Conservation (phyloP, 2,797 vertebrate species). For the Anas capensis region DNA sequence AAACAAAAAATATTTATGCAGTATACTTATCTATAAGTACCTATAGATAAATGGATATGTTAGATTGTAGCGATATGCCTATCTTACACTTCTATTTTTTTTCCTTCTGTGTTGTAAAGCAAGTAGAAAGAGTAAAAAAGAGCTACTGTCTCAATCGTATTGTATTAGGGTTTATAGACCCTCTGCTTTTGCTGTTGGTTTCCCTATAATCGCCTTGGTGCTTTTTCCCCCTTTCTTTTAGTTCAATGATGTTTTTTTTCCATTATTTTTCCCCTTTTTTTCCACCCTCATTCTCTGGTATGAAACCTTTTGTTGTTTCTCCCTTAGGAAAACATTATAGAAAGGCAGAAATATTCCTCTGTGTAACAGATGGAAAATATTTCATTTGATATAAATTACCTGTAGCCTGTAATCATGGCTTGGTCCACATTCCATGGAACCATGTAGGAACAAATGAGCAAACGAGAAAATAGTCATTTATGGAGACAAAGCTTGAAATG, state of each 20-base stretch:
- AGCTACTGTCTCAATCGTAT: neutral
- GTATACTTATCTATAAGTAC: neutral
- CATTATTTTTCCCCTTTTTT: constrained; percentile 31
- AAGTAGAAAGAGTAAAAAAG: neutral
- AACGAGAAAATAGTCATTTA: neutral
- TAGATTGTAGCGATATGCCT: neutral
- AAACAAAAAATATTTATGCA: neutral
- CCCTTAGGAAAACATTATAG: constrained; percentile 24
- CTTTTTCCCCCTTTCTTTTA: neutral
- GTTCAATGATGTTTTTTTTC: constrained; percentile 41
- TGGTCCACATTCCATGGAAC: neutral
- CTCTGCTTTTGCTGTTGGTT: constrained; percentile 34
- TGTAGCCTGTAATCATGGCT: constrained; percentile 4
- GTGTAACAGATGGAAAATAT: constrained; percentile 37
- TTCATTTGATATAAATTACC: constrained; percentile 45
- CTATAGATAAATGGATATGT: neutral
- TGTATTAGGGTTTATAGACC: neutral
- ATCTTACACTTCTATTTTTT: neutral
- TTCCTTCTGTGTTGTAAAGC: neutral
- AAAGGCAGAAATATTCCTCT: constrained; percentile 44
- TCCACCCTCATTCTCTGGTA: neutral
- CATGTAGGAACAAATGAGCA: neutral
- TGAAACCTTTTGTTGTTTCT: constrained; percentile 56
- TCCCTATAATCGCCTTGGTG: neutral
- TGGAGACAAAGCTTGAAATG: neutral